A percentile compares a stretch with the other conserved stretches of the same genome.
These are phyloP conservation scores for Clarias fuscus DNA, from an alignment of 2,797 vertebrate species.

Conservation along the genomic window DNA sequence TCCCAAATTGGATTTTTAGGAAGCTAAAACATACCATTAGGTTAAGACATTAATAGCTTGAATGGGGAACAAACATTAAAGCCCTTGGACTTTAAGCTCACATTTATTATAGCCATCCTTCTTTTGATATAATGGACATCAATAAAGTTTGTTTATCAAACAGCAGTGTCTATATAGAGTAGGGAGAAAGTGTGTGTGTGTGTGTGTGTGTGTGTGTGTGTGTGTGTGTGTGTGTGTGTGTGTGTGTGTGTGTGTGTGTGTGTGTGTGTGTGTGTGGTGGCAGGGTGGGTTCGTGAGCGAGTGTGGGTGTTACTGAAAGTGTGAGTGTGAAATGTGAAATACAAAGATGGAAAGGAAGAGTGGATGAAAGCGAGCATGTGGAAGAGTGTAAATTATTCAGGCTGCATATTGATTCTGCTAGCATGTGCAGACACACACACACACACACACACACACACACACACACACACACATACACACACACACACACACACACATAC, in stretches of 20 bases:
- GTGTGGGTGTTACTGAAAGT: conserved; percentile 5
- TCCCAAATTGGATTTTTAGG: conserved; percentile 25
- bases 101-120: not conserved
- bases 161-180: not conserved
- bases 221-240: not conserved
- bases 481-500: not conserved
- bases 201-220: not conserved
- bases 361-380: conserved; percentile 2
- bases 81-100: not conserved
- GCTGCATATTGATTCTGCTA: conserved; percentile 23
- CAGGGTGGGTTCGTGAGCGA: not conserved
- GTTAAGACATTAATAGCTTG: not conserved
- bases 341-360: conserved; percentile 9
- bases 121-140: not conserved
- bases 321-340: conserved; percentile 9
- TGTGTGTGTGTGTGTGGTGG: not conserved
- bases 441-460: not conserved
- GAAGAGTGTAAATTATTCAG: conserved; percentile 37
- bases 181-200: not conserved
- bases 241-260: not conserved
- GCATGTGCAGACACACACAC: not conserved
- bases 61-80: not conserved
- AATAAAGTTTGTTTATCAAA: not conserved
- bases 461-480: not conserved
- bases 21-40: conserved; percentile 16